Evolutionary conservation across 2,797 vertebrate genomes (phyloP), one percentile per base, ranked within the genome.

Genomic region (Acanthornis magna): DNA sequence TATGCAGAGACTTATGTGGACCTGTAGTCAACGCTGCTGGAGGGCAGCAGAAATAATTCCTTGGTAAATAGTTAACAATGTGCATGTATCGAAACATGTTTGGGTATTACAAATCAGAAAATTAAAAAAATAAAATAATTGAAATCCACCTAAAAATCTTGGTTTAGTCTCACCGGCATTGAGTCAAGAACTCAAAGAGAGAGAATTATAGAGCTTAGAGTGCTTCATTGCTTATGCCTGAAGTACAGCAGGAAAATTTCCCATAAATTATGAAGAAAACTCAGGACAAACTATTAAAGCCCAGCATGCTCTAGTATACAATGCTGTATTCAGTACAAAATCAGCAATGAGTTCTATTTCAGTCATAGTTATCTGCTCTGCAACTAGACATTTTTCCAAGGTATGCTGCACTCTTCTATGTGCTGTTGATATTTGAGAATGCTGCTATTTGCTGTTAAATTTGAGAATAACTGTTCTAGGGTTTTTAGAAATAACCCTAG

Each of bases 401-500:
- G 45, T 92, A 81, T 3, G 29, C 73, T 81, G 65, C 4, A 11
- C 57, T 77, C 42, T 78, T 94, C 68, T 85, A 75, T 68, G 71
- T 13, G 42, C 61, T 96, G 93, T 86, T 95, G 96, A 85, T 97
- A 96, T 96, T 95, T 96, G 94, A 95, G 95, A 97, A 96, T 58
- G 75, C 82, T 30, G 42, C 53, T n/a, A n/a, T n/a, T n/a, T n/a
- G n/a, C n/a, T n/a, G n/a, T n/a, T n/a, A n/a, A n/a, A n/a, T n/a
- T n/a, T n/a, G n/a, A n/a, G n/a, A n/a, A 26, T 54, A 89, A 95
- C 79, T 38, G 67, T 96, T 96, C 90, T 89, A 95, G 91, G 85
- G 73, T 96, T 97, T 95, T 97, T 93, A 97, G 95, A 97, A 97
- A 95, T 93, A 61, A 18, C 81, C 92, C 87, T 89, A 95, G 96